These are phyloP conservation scores for Amblyopsis rosae DNA, from an alignment of 2,113 vertebrate genomes.

Conservation along the genomic window DNA sequence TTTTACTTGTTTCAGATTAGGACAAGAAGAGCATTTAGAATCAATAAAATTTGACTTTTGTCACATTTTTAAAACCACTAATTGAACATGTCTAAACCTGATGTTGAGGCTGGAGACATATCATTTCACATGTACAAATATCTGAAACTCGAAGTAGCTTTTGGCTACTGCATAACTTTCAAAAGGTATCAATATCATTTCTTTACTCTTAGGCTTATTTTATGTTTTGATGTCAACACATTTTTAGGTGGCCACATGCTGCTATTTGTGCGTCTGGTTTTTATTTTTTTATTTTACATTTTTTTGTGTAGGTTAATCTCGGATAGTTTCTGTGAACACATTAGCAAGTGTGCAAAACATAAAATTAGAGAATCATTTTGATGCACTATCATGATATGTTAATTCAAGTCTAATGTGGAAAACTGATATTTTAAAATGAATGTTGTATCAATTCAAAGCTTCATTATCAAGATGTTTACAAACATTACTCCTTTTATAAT, in stretches of 20 bases:
- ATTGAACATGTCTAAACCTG: background rate
- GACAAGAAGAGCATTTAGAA: constrained; percentile 18
- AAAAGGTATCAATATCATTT: background rate
- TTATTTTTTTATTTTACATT: constrained; percentile 8
- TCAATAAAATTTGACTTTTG: constrained; percentile 21
- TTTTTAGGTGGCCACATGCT: constrained; percentile 14
- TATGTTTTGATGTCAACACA: constrained; percentile 17
- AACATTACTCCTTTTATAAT: too few relatives aligned
- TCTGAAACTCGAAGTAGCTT: background rate
- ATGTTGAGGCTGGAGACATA: background rate
- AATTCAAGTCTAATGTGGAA: constrained; percentile 26
- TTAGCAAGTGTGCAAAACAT: background rate
- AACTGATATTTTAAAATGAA: constrained; percentile 30
- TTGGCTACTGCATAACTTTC: background rate
- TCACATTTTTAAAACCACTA: background rate
- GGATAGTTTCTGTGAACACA: constrained; percentile 14
- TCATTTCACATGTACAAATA: background rate
- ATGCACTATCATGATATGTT: constrained; percentile 9
- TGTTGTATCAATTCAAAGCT: too few relatives aligned
- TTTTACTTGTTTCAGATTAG: constrained; percentile 29
- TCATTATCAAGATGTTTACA: too few relatives aligned
- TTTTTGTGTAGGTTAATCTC: constrained; percentile 25
- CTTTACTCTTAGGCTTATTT: background rate
- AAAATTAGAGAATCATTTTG: too few relatives aligned
- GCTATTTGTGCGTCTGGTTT: constrained; percentile 14